Base-by-base conservation (phyloP, 1,140 invertebrate genomes). In the Nomia melanderi region DNA sequence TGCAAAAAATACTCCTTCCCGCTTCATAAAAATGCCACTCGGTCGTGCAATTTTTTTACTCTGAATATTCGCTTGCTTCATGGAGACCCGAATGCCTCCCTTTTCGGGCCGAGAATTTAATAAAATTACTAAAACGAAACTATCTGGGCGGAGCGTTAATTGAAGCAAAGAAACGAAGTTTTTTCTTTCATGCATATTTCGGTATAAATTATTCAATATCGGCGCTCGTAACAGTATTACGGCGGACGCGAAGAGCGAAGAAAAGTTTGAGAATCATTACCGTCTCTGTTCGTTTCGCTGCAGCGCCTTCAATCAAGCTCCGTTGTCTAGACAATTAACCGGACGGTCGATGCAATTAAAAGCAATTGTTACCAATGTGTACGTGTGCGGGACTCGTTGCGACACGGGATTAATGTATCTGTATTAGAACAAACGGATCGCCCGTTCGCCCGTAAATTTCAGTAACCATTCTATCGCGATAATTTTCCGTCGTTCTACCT, bases 301-400 rank as follows among this genome's bases (percentile, higher is more conserved):
- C 27, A 57, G 29, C 76, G 69, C 39, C 69, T 72, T 73, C 69
- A 78, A 78, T 78, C 76, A 78, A 78, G 76, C 76, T 56, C 69
- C 76, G 69, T 72, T 78, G 69, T 78, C 81, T 82, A 72, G 56
- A 63, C 76, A 82, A 83, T 82, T 83, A 83, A 83, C 77, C 70
- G 71, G 65, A 71, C 82, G 76, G 80, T 75, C 72, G 82, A 79
- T 78, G 82, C 81, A 79, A 83, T 83, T 83, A 82, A 83, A 78
- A 75, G 80, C 82, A 82, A 83, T 82, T 79, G 77, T 83, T 70
- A 71, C 69, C 59, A 60, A 56, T 63, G 66, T 27, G 41, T 71
- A 25, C 75, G 74, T n/a, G 57, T 9, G 65, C 14, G 53, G 27
- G 47, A 36, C 47, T 31, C 67, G 60, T 36, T 33, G 72, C 67